Base-by-base conservation (phyloP, 2,797 vertebrate species). In the Enteromius argenteus region DNA sequence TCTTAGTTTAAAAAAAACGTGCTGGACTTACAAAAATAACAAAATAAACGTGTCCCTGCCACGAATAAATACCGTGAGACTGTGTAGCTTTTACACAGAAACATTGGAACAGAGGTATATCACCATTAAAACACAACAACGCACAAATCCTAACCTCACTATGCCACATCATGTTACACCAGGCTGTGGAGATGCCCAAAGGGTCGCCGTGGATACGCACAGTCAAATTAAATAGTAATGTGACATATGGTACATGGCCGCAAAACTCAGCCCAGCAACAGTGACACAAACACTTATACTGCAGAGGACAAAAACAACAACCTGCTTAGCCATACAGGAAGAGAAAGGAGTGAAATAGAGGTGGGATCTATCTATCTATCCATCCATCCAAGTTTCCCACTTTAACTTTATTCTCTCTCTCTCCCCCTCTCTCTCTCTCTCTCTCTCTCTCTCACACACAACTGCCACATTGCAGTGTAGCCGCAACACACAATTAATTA, bases 401-500 rank as follows among this genome's bases (percentile, higher is more conserved):
- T 86, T 85, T 86, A 21, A 46, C 37, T 62, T 10, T 27, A 51
- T 51, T 71, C 21, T 53, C 19, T n/a, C 53, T 56, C 17, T 53
- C 44, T 14, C 19, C 2, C 6, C 7, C 51, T 19, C 46, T 51
- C 49, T 51, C 49, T 51, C 49, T 51, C 44, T 14, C 13, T 4
- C 49, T 7, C 17, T 7, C 17, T 1, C 21, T 4, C 8, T 3
- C 51, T 8, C 51, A 8, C 51, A 21, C 17, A 32, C 46, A 69
- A 74, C 44, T 37, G 60, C 46, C 35, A 85, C 71, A 84, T 71
- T 71, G 90, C 89, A 85, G 90, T 91, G 90, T 91, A 89, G 62
- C 67, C 78, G 87, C 88, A 87, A 89, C 81, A 85, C 91, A 84
- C 89, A 93, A 90, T 91, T 91, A 91, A 91, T 86, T 90, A 66